Evolutionary conservation across 2,113 vertebrate genomes (phyloP).

Genomic region (Sardina pilchardus): DNA sequence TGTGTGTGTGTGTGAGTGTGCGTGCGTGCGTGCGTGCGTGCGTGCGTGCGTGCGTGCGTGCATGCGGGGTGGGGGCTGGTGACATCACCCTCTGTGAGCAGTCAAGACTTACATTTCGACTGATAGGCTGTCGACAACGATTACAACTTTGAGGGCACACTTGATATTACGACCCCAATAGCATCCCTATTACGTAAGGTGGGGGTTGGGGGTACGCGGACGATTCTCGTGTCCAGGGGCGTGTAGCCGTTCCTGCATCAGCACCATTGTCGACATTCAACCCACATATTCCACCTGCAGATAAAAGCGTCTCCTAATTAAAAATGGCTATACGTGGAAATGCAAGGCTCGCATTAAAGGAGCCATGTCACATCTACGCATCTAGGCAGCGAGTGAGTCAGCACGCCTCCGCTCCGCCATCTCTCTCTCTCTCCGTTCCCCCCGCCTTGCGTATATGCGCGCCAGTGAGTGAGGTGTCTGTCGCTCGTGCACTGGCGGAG

Average conservation of each 20-base stretch:
- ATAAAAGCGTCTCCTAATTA: background rate
- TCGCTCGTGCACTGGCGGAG: background rate
- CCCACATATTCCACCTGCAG: background rate
- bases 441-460: background rate
- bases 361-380: background rate
- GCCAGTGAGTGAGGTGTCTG: background rate
- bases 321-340: background rate
- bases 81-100: background rate
- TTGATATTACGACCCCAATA: background rate
- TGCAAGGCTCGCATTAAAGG: background rate
- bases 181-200: background rate
- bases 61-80: background rate
- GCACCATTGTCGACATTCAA: background rate
- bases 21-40: too few species aligned
- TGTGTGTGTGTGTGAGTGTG: too few species aligned
- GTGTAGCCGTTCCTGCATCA: background rate
- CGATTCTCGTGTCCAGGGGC: background rate
- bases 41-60: too few species aligned
- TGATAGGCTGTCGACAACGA: background rate
- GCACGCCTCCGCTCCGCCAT: background rate
- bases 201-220: too few species aligned
- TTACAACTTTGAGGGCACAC: background rate
- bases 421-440: background rate
- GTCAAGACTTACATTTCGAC: background rate
- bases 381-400: background rate